Evolutionary conservation across 2,113 vertebrate species (phyloP).

Genomic region (Benitochromis conjunctus): DNA sequence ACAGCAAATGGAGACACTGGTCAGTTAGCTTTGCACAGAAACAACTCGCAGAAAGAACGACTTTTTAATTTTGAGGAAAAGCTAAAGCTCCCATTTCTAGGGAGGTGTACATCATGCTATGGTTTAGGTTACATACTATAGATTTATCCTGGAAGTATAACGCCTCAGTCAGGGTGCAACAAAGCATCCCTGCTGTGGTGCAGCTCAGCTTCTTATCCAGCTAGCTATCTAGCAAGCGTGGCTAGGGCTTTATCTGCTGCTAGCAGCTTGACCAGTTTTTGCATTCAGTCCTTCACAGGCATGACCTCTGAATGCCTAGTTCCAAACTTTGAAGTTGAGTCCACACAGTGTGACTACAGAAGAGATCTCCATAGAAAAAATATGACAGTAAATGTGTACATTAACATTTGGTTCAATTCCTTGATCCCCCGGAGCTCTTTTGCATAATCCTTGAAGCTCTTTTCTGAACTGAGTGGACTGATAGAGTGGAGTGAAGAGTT

Average conservation of each 20-base stretch:
- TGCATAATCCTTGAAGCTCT: not conserved
- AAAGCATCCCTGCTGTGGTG: not conserved
- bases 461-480: not conserved
- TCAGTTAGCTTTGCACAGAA: not conserved
- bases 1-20: not conserved
- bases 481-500: not conserved
- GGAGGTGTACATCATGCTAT: not conserved
- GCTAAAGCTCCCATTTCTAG: not conserved
- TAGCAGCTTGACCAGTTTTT: not conserved
- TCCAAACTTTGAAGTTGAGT: not conserved
- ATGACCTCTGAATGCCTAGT: not conserved
- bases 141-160: not conserved
- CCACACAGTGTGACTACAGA: not conserved
- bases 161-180: not conserved
- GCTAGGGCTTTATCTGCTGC: not conserved
- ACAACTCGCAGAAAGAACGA: not conserved
- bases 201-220: not conserved
- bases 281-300: not conserved
- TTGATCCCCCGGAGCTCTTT: not conserved
- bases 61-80: not conserved
- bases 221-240: not conserved
- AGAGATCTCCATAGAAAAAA: not conserved
- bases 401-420: not conserved
- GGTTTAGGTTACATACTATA: not conserved
- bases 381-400: not conserved